Conservation (phyloP, 2,113 vertebrate genomes). For the Arenaria interpres region DNA sequence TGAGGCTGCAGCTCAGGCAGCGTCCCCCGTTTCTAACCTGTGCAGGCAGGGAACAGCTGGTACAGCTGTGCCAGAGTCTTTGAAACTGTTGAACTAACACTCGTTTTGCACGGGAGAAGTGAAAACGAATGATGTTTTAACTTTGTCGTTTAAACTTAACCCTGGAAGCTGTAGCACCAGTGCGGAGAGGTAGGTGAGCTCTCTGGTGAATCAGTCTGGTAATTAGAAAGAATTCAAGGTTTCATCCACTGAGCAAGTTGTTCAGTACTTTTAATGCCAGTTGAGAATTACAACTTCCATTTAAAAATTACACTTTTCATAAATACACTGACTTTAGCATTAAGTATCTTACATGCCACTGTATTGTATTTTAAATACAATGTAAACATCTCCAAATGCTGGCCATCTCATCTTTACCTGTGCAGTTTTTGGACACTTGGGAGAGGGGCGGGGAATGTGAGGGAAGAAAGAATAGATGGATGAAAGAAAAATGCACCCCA, state of each 20-base stretch:
- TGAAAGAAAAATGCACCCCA: constrained; percentile 25
- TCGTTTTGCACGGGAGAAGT: neutral
- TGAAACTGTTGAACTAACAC: neutral
- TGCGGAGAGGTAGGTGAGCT: neutral
- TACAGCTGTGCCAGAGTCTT: neutral
- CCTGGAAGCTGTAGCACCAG: neutral
- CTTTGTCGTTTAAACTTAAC: neutral
- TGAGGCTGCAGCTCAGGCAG: neutral
- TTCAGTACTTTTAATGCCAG: constrained; percentile 71
- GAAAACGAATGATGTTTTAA: neutral
- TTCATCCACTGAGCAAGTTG: constrained; percentile 34
- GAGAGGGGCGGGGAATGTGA: neutral
- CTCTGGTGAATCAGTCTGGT: neutral
- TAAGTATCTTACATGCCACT: constrained; percentile 75
- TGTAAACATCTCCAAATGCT: constrained; percentile 73
- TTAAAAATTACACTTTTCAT: constrained; percentile 76
- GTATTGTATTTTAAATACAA: constrained; percentile 71
- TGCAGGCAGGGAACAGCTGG: neutral
- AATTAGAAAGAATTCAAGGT: neutral
- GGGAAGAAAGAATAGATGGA: neutral
- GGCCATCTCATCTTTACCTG: constrained; percentile 66
- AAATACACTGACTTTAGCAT: constrained; percentile 73
- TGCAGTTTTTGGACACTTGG: constrained; percentile 55
- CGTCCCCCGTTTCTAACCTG: neutral
- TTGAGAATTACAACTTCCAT: constrained; percentile 73